phyloP scores from a whole-genome alignment of 2,888 invertebrate genomes.

The Drosophila subquinaria region DNA sequence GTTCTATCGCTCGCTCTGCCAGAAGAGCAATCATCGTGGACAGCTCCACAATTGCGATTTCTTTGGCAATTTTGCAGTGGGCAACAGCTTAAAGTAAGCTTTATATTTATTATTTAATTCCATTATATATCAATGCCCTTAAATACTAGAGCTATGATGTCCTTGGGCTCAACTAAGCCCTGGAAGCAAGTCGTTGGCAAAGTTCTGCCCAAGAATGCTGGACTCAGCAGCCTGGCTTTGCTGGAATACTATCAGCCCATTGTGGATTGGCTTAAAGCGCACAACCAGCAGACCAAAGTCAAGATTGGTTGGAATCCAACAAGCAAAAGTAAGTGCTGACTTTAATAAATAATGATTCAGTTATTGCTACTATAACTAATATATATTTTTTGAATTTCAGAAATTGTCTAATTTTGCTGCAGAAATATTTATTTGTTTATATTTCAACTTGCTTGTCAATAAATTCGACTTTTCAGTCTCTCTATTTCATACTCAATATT shows the following conservation, averaged over 20 bases:
- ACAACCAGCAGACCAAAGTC: conserved; percentile 71
- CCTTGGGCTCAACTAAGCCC: conserved; percentile 89
- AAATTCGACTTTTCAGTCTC: background rate
- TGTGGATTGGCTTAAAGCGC: conserved; percentile 72
- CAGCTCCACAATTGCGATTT: conserved; percentile 94
- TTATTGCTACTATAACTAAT: background rate
- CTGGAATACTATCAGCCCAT: conserved; percentile 92
- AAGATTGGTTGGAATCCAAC: conserved; percentile 83
- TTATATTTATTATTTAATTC: conserved; percentile 59
- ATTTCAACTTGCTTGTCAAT: background rate
- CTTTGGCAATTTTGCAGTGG: conserved; percentile 91
- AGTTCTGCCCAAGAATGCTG: conserved; percentile 90
- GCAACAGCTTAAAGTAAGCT: conserved; percentile 87
- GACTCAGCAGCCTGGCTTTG: conserved; percentile 90
- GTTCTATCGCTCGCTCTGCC: conserved; percentile 91
- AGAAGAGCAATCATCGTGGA: conserved; percentile 90
- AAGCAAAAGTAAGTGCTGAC: conserved; percentile 73
- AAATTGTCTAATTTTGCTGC: conserved; percentile 56
- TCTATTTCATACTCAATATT: background rate
- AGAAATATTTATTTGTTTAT: background rate
- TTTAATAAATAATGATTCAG: background rate
- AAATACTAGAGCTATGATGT: conserved; percentile 85
- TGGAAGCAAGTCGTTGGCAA: conserved; percentile 92
- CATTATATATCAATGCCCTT: background rate
- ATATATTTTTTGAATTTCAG: conserved; percentile 39